Percentiles rank a stretch among this genome's conserved stretches.
phyloP scores from a whole-genome alignment of 2,888 invertebrate genomes.

The Steinernema hermaphroditum region DNA sequence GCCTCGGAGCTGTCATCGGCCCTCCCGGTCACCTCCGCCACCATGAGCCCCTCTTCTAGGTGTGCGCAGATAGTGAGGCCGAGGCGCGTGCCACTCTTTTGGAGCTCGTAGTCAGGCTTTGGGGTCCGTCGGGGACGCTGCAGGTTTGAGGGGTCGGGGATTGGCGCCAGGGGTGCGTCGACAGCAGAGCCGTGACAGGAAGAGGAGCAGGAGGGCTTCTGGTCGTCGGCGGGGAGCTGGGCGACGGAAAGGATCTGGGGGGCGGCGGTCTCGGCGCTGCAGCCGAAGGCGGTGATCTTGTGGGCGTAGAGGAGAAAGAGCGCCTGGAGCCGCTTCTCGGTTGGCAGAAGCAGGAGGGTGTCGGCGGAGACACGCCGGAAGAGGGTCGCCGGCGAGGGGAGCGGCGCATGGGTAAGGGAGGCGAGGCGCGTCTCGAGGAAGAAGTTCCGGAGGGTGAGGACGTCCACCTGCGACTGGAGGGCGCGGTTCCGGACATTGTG shows the following conservation, averaged over 20 bases:
- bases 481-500: background rate
- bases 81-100: background rate
- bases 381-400: background rate
- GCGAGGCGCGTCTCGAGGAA: constrained; percentile 23
- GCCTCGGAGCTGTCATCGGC: constrained; percentile 33
- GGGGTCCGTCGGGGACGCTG: too few relatives aligned
- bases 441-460: constrained; percentile 6
- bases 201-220: background rate
- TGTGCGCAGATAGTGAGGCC: constrained; percentile 18
- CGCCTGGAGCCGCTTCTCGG: constrained; percentile 1
- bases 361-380: background rate
- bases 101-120: background rate
- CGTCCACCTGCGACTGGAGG: constrained; percentile 11
- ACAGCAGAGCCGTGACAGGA: background rate
- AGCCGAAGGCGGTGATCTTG: constrained; percentile 15
- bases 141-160: background rate
- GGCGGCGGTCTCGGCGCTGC: background rate
- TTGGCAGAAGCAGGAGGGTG: background rate
- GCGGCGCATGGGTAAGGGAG: background rate
- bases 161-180: background rate
- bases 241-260: background rate
- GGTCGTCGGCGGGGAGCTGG: background rate
- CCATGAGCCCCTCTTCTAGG: constrained; percentile 3
- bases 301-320: constrained; percentile 26
- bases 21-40: constrained; percentile 15